These are phyloP conservation scores for Scopus umbretta DNA, from an alignment of 2,113 vertebrate genomes.

Conservation along the genomic window DNA sequence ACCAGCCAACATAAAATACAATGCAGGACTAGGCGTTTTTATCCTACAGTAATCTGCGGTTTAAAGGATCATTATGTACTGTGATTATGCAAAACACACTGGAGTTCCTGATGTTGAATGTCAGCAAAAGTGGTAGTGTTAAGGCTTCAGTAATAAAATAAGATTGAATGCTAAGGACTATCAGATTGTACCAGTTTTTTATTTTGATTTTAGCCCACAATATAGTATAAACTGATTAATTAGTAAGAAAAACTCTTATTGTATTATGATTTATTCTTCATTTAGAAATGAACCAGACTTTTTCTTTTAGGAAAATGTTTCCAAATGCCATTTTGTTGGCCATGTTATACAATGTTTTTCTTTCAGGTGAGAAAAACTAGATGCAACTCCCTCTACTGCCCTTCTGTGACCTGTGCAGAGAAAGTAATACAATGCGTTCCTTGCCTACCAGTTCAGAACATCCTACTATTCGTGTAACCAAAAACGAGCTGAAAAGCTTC, in stretches of 20 bases:
- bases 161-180: neutral
- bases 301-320: neutral
- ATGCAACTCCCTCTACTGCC: neutral
- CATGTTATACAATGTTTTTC: neutral
- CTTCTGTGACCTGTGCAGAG: neutral
- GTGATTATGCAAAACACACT: neutral
- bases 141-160: neutral
- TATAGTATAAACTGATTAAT: neutral
- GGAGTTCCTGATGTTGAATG: neutral
- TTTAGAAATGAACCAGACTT: neutral
- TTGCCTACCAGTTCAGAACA: neutral
- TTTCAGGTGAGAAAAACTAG: neutral
- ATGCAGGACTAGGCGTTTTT: neutral
- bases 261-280: neutral
- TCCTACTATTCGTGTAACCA: neutral
- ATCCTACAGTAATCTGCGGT: neutral
- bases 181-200: neutral
- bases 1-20: neutral
- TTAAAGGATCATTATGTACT: neutral
- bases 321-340: neutral
- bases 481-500: neutral
- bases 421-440: constrained; percentile 15
- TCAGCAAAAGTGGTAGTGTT: neutral
- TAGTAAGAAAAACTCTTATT: neutral
- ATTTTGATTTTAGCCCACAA: neutral